Evolutionary conservation across 2,888 invertebrate genomes (phyloP).

Genomic region (Ectemnius cavifrons): DNA sequence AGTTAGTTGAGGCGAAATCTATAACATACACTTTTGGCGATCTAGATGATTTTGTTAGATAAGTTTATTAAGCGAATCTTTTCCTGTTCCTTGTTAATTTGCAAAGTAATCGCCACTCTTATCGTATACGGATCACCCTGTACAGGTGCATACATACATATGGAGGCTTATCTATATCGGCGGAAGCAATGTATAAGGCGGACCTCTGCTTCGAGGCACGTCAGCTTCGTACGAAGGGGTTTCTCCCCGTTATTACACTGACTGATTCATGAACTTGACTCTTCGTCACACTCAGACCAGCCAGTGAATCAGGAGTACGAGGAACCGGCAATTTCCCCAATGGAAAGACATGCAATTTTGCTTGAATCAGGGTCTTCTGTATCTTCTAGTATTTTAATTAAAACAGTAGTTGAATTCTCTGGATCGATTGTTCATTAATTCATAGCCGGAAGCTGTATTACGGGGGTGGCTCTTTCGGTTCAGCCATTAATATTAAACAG

Average conservation of each 20-base stretch:
- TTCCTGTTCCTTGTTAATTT: no score
- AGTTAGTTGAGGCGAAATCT: no score
- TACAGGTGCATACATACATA: no score
- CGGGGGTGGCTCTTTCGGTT: not conserved
- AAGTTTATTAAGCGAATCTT: no score
- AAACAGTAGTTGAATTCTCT: not conserved
- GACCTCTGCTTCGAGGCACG: conserved; percentile 1
- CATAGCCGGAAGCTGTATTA: conserved; percentile 6
- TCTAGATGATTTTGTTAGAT: no score
- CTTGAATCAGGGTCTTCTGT: not conserved
- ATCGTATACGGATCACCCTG: no score
- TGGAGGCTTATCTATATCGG: not conserved
- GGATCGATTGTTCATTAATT: not conserved
- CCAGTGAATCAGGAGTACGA: not conserved
- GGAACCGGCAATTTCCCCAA: no score
- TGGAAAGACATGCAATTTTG: no score
- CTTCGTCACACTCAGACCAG: not conserved
- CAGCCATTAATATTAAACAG: not conserved
- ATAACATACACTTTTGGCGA: no score
- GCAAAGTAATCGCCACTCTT: no score
- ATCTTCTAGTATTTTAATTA: not conserved
- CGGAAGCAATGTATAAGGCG: not conserved
- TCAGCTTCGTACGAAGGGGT: conserved; percentile 9
- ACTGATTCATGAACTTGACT: conserved; percentile 11
- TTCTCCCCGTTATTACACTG: conserved; percentile 7